Evolutionary conservation across 1,140 invertebrate species (phyloP).

Genomic region (Uloborus diversus): DNA sequence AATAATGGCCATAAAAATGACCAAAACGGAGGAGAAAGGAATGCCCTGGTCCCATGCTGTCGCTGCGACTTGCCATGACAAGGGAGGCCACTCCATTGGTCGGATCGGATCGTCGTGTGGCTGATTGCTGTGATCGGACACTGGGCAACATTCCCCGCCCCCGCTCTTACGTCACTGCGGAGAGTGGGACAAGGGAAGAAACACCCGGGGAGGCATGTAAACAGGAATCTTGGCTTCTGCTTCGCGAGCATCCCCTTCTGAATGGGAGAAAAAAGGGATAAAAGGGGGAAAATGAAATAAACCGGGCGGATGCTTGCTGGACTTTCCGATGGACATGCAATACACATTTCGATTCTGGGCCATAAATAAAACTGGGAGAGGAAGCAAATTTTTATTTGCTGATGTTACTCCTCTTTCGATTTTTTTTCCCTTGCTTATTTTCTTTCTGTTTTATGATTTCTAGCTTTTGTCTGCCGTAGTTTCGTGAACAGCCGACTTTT

Average conservation of each 20-base stretch:
- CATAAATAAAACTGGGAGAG: constrained; percentile 41
- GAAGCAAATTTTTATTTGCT: constrained; percentile 36
- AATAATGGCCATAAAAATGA: background rate
- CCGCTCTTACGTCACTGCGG: constrained; percentile 48
- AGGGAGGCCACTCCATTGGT: constrained; percentile 50
- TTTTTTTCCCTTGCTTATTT: background rate
- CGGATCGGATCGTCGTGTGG: constrained; percentile 44
- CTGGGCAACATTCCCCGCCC: constrained; percentile 24
- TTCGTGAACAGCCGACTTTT: no score
- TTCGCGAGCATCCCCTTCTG: constrained; percentile 29
- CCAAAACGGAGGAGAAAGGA: constrained; percentile 1
- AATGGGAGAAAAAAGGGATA: constrained; percentile 26
- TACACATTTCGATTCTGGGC: constrained; percentile 17
- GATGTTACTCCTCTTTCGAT: background rate
- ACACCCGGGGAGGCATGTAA: constrained; percentile 54
- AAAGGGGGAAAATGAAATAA: constrained; percentile 47
- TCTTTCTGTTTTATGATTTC: background rate
- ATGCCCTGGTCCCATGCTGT: constrained; percentile 22
- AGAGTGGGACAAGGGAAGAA: constrained; percentile 48
- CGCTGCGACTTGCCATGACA: constrained; percentile 39
- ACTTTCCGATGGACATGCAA: constrained; percentile 37
- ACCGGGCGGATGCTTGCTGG: constrained; percentile 42
- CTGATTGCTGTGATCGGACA: constrained; percentile 56
- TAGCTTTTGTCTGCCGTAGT: no score
- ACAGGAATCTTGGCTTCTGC: constrained; percentile 56